Evolutionary conservation across 2,888 invertebrate genomes (phyloP).

Genomic region (Nephrotoma flavescens): DNA sequence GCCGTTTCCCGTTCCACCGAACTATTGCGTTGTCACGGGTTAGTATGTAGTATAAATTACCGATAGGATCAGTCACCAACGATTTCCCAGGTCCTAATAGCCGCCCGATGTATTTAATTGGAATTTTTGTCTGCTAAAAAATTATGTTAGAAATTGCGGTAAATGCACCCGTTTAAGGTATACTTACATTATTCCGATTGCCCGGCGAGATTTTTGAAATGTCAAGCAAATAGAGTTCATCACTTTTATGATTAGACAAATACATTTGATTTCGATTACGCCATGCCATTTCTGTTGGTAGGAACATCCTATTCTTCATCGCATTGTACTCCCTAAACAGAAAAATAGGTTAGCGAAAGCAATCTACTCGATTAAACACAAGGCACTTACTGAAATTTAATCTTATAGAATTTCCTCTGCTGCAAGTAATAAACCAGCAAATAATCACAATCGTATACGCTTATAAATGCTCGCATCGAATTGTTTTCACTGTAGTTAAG

Average conservation of each 20-base stretch:
- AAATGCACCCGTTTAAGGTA: not conserved
- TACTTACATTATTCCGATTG: not conserved
- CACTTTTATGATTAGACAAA: conserved; percentile 6
- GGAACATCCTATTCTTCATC: not conserved
- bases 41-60: conserved; percentile 13
- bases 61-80: conserved; percentile 12
- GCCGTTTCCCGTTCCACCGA: conserved; percentile 13
- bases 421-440: conserved; percentile 11
- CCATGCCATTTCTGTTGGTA: not conserved
- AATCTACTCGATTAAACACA: not conserved
- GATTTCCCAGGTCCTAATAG: conserved; percentile 12
- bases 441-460: conserved; percentile 10
- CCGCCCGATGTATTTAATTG: conserved; percentile 11
- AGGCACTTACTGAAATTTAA: not conserved
- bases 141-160: not conserved
- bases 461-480: conserved; percentile 10
- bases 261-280: conserved; percentile 5
- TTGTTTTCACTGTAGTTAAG: conserved; percentile 5
- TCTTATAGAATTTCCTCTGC: conserved; percentile 6
- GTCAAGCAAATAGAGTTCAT: conserved; percentile 8
- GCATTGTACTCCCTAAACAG: not conserved
- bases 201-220: not conserved
- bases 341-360: not conserved
- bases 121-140: not conserved
- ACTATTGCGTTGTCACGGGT: conserved; percentile 14